Base-by-base conservation (phyloP, 2,113 vertebrate species). In the Cottus gobio region DNA sequence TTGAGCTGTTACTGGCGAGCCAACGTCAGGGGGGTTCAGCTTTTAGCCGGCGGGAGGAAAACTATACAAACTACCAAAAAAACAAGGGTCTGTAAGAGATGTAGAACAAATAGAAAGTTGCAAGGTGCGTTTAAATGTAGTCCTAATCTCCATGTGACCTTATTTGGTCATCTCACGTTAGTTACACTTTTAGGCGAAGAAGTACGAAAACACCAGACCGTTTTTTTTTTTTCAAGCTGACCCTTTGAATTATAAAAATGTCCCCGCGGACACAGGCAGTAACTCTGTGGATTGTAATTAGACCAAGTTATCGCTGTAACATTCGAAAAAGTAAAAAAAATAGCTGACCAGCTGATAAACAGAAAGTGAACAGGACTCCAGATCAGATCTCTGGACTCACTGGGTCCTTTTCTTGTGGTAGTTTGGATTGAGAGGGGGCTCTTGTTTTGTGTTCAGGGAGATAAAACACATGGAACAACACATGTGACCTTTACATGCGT, bases 151-250 rank as follows among this genome's bases (percentile, higher is more conserved):
- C 68, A 67, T 42, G 67, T 94, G 87, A 90, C 93, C 93, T 90
- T 94, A 93, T 94, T 94, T 93, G 93, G 93, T 91, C 83, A 93
- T 87, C 58, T 56, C 24, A 56, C 52, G 42, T 46, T 42, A 50
- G 83, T 10, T 48, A 64, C 46, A 68, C 67, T 84, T 87, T 69
- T 80, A 80, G 85, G 86, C 66, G 34, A 50, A 68, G 77, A 85
- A 83, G 64, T 30, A 34, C 57, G 71, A 26, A 72, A 77, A 77
- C 62, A 46, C 15, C 67, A 69, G 82, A 58, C 42, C 63, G 24
- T 5, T 13, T n/a, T 61, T 39, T 56, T 28, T 31, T 31, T 69
- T 42, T 68, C 42, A 81, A 81, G 46, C 39, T 76, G 80, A 80
- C 64, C 73, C 65, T 89, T 73, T 80, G 73, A 85, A 85, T 85